phyloP scores from a whole-genome alignment of 1,140 invertebrate genomes.

The Thaumatotibia leucotreta region DNA sequence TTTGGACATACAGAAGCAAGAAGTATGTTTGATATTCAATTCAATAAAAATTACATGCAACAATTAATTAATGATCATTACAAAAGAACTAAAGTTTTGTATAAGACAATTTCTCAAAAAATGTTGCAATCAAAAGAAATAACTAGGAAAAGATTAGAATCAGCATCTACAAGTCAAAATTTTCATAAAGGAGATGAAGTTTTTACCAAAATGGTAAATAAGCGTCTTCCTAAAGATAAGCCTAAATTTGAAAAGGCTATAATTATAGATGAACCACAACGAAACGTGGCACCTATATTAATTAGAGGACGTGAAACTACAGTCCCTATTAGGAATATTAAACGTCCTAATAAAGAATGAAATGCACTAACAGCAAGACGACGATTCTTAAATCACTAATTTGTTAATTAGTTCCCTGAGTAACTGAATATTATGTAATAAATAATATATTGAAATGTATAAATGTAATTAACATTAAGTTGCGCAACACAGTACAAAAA shows the following conservation, averaged over 20 bases:
- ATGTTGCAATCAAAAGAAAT: constrained; percentile 19
- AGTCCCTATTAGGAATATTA: neutral
- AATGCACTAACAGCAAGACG: too few relatives aligned
- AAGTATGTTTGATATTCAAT: constrained; percentile 22
- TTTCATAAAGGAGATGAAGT: neutral
- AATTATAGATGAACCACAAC: neutral
- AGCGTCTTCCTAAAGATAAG: neutral
- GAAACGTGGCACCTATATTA: neutral
- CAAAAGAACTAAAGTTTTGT: constrained; percentile 29
- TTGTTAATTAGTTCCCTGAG: too few relatives aligned
- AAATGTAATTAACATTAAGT: too few relatives aligned
- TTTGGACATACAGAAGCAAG: constrained; percentile 34
- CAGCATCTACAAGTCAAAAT: neutral
- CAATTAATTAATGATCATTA: constrained; percentile 33
- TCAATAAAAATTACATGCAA: constrained; percentile 25
- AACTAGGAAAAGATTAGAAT: constrained; percentile 12
- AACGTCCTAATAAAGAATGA: neutral
- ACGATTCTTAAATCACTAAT: too few relatives aligned
- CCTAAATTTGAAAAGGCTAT: neutral
- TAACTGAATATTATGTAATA: too few relatives aligned
- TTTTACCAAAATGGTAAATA: neutral
- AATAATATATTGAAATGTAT: too few relatives aligned
- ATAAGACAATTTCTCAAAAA: constrained; percentile 28
- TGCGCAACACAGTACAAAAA: too few relatives aligned
- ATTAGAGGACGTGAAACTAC: neutral